Conservation (phyloP, 2,113 vertebrate species). For the Pteropus alecto region DNA sequence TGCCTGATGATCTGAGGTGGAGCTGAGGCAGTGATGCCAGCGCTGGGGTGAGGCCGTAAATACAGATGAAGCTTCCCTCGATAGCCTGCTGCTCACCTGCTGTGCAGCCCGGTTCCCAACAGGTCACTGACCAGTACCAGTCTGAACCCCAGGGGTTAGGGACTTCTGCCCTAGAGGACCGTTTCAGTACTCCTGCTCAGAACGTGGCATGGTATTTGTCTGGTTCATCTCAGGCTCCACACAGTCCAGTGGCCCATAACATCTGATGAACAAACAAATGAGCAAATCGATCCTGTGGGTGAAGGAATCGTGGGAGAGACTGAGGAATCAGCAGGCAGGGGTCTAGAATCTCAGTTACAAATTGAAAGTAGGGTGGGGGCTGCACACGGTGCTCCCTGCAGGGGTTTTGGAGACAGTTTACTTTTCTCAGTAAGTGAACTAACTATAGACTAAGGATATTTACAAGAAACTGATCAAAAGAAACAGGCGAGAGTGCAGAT, state of each 20-base stretch:
- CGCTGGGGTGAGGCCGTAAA: no score
- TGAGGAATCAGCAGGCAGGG: background rate
- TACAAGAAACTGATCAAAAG: background rate
- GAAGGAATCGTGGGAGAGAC: background rate
- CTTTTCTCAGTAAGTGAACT: background rate
- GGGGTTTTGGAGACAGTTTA: background rate
- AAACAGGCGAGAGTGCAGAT: background rate
- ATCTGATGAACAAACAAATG: background rate
- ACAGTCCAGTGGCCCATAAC: background rate
- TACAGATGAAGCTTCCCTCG: no score
- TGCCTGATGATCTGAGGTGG: no score
- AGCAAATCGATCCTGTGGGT: background rate
- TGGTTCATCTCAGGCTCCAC: background rate
- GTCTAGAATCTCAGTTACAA: background rate
- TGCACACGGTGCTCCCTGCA: accelerated
- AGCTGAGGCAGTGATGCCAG: no score
- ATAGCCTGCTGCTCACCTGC: no score
- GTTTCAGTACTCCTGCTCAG: background rate
- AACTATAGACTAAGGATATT: background rate
- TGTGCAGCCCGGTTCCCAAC: no score
- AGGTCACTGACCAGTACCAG: no score
- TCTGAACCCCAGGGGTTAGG: no score
- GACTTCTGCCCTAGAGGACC: background rate
- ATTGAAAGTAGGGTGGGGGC: no score
- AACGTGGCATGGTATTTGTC: background rate